A percentile compares a stretch with the other conserved stretches of the same genome.
phyloP scores from a whole-genome alignment of 1,140 invertebrate genomes.

The Panagrolaimus sp. region DNA sequence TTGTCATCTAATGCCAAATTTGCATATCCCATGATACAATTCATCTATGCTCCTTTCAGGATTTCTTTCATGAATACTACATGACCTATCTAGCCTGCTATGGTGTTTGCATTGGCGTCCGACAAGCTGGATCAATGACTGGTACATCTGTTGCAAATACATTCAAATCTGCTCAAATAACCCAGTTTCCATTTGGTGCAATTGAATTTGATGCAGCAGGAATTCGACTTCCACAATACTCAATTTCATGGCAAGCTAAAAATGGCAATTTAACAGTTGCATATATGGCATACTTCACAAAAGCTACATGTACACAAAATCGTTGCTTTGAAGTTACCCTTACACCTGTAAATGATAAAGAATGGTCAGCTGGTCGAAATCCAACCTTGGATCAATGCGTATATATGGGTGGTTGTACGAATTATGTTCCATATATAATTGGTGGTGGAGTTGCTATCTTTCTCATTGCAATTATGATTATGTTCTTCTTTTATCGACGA shows the following conservation, averaged over 20 bases:
- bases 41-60: too few relatives aligned
- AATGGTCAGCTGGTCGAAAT: background rate
- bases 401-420: constrained; percentile 39
- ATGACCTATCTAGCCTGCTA: background rate
- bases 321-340: background rate
- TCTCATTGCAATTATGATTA: constrained; percentile 15
- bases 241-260: background rate
- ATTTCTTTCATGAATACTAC: background rate
- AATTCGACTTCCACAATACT: background rate
- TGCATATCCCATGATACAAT: too few relatives aligned
- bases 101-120: background rate
- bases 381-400: constrained; percentile 22
- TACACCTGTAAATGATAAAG: background rate
- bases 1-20: too few relatives aligned
- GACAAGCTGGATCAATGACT: background rate
- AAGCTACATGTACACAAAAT: background rate
- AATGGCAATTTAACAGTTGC: background rate
- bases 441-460: constrained; percentile 13
- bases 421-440: constrained; percentile 23
- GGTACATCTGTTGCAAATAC: background rate
- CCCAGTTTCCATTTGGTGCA: background rate
- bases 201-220: background rate
- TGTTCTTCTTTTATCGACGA: constrained; percentile 33
- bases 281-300: background rate
- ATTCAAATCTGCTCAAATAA: background rate